Evolutionary conservation across 2,113 vertebrate genomes (phyloP).

Genomic region (Seriola aureovittata): DNA sequence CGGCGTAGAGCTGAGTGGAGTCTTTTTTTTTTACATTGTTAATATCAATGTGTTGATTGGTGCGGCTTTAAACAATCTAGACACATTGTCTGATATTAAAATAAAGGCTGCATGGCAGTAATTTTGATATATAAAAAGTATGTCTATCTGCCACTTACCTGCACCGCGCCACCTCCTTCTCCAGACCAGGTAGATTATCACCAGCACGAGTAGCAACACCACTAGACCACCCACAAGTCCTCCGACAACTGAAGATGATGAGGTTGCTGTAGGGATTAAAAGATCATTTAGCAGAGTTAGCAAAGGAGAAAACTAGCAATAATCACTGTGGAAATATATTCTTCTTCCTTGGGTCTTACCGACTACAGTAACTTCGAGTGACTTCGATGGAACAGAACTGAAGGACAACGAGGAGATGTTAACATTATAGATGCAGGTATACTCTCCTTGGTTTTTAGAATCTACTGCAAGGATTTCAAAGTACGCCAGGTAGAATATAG

Average conservation of each 20-base stretch:
- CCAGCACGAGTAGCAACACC: conserved; percentile 52
- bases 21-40: too few species aligned
- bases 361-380: conserved; percentile 57
- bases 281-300: background rate
- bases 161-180: conserved; percentile 47
- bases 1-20: too few species aligned
- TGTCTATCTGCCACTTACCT: conserved; percentile 47
- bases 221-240: conserved; percentile 50
- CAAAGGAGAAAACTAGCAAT: background rate
- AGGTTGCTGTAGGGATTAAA: conserved; percentile 37
- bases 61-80: too few species aligned
- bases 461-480: conserved; percentile 70
- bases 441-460: conserved; percentile 57
- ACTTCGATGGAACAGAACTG: conserved; percentile 65
- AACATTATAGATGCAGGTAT: conserved; percentile 60
- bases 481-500: conserved; percentile 59
- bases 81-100: background rate
- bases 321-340: background rate
- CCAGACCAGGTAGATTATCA: conserved; percentile 63
- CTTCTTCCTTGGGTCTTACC: conserved; percentile 48
- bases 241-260: conserved; percentile 40
- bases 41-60: background rate
- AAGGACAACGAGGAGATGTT: conserved; percentile 68
- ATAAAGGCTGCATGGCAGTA: background rate
- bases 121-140: background rate